phyloP scores from a whole-genome alignment of 2,113 vertebrate genomes.

The Morone chrysops region DNA sequence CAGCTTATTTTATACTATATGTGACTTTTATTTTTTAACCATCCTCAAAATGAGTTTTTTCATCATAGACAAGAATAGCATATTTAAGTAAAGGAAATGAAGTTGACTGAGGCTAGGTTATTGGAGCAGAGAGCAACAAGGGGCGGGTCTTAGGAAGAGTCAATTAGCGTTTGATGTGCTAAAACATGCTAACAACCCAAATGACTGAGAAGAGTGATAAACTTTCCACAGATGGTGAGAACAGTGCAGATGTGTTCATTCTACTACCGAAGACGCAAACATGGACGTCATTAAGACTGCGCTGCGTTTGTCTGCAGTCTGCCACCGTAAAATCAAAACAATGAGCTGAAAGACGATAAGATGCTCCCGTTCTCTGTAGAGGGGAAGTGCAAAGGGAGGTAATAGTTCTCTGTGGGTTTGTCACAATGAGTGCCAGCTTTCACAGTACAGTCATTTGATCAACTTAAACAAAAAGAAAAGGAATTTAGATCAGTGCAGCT shows the following conservation, averaged over 20 bases:
- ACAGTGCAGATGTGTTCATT: neutral
- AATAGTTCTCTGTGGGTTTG: neutral
- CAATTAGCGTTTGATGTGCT: no score
- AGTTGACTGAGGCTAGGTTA: no score
- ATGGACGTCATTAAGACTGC: neutral
- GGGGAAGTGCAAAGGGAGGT: no score
- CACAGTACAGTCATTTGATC: neutral
- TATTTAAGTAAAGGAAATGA: no score
- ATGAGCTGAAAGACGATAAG: neutral
- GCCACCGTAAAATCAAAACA: neutral
- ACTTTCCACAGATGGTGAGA: neutral
- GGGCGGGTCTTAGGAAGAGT: no score
- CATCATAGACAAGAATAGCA: no score
- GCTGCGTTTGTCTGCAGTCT: no score
- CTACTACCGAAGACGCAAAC: neutral
- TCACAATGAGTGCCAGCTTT: neutral
- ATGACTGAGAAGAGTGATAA: neutral
- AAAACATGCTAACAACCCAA: neutral
- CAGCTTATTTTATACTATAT: no score
- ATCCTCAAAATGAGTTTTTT: no score
- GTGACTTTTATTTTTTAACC: no score
- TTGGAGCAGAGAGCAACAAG: no score
- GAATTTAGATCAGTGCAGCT: slow-evolving; percentile 14
- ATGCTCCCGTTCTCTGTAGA: neutral
- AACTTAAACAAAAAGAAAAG: neutral